Evolutionary conservation across 2,888 invertebrate species (phyloP).

Genomic region (Nemapogon koenigi): DNA sequence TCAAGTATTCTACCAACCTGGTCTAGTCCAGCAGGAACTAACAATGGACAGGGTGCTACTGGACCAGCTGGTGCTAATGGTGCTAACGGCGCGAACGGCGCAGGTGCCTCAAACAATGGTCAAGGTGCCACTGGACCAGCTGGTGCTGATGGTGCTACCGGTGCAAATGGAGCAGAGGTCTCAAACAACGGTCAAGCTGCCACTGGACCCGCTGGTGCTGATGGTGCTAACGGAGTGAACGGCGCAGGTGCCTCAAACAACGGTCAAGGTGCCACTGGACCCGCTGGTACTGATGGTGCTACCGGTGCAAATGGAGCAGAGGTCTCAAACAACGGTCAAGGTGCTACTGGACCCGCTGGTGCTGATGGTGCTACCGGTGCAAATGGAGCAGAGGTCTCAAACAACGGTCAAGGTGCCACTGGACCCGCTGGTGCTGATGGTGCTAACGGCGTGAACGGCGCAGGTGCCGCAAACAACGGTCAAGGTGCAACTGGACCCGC

Average conservation of each 20-base stretch:
- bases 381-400: neutral
- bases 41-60: slow-evolving; percentile 6
- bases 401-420: neutral
- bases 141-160: slow-evolving; percentile 1
- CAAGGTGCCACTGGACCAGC: too few relatives aligned
- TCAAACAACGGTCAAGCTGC: neutral
- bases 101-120: slow-evolving; percentile 2
- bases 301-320: neutral
- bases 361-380: neutral
- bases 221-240: neutral
- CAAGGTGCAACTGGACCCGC: slow-evolving; percentile 4
- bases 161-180: neutral
- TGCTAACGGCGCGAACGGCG: slow-evolving; percentile 7
- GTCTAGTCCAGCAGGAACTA: slow-evolving; percentile 15
- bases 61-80: slow-evolving; percentile 1
- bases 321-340: neutral
- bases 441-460: neutral
- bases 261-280: slow-evolving; percentile 1
- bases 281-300: neutral
- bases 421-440: slow-evolving; percentile 1
- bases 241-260: neutral
- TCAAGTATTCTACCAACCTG: slow-evolving; percentile 38
- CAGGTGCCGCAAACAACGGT: neutral
- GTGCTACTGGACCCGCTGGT: slow-evolving; percentile 3
- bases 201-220: slow-evolving; percentile 3